Percentiles rank a stretch among this genome's conserved stretches.
Conservation (phyloP, 1,140 invertebrate genomes). For the Brachionus rubens region DNA sequence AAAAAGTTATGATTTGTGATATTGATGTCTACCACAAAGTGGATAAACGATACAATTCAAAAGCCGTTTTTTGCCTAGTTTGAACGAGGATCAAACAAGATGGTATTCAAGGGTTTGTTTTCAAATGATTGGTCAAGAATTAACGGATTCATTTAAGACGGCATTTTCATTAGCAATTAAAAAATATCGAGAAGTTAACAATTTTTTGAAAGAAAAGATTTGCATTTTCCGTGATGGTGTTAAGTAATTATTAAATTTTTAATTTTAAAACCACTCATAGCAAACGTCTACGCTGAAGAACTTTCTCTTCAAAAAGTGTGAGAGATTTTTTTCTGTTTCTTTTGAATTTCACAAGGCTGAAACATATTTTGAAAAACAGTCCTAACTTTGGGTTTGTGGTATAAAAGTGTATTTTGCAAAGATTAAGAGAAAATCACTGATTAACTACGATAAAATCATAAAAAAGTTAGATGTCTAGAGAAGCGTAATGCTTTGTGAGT, state of each 20-base stretch:
- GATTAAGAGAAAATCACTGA: no score
- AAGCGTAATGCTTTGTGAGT: no score
- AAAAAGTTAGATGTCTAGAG: no score
- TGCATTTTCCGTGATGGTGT: conserved; percentile 88
- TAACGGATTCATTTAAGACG: conserved; percentile 71
- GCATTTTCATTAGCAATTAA: conserved; percentile 69
- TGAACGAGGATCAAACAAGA: conserved; percentile 69
- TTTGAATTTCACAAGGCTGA: no score
- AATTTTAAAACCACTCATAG: not conserved
- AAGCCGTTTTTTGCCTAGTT: conserved; percentile 75
- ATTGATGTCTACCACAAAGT: conserved; percentile 83
- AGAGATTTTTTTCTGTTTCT: no score
- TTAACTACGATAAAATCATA: no score
- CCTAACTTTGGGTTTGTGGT: no score
- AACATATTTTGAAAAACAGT: no score
- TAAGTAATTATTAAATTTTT: conserved; percentile 56
- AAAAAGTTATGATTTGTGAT: conserved; percentile 76
- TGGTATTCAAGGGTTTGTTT: conserved; percentile 73
- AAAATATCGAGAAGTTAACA: conserved; percentile 65
- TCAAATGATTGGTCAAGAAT: conserved; percentile 71
- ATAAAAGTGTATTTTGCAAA: no score
- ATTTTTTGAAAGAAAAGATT: conserved; percentile 55
- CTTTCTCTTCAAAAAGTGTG: no score
- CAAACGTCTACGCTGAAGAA: no score
- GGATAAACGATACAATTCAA: conserved; percentile 65